phyloP scores from a whole-genome alignment of 1,140 invertebrate species.

The Rhyzopertha dominica region DNA sequence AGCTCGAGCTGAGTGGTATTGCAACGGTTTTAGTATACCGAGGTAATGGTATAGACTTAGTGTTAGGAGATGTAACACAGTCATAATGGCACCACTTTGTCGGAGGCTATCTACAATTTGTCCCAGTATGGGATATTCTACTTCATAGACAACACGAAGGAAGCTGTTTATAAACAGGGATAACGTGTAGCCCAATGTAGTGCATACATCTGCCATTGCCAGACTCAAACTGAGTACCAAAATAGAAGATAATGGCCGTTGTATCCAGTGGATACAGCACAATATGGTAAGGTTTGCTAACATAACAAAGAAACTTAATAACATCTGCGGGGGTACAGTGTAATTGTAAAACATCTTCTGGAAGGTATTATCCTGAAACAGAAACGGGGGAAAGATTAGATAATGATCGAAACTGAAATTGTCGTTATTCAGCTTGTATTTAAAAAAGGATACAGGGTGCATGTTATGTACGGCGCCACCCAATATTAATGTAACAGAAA shows the following conservation, averaged over 20 bases:
- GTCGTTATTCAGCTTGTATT: too few species aligned
- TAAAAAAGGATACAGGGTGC: too few species aligned
- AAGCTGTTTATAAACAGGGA: slow-evolving; percentile 54
- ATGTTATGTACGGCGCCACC: too few species aligned
- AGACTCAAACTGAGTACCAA: slow-evolving; percentile 57
- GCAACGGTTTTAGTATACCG: slow-evolving; percentile 55
- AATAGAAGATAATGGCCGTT: slow-evolving; percentile 53
- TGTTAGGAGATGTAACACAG: slow-evolving; percentile 59
- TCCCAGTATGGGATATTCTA: slow-evolving; percentile 2
- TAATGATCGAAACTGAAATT: too few species aligned
- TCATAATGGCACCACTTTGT: slow-evolving; percentile 54
- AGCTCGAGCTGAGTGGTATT: slow-evolving; percentile 56
- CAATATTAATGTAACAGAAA: too few species aligned
- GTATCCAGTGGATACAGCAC: slow-evolving; percentile 51
- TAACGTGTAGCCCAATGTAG: slow-evolving; percentile 49
- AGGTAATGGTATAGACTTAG: slow-evolving; percentile 66
- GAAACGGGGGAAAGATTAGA: too few species aligned
- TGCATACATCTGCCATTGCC: slow-evolving; percentile 55
- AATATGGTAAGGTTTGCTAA: slow-evolving; percentile 52
- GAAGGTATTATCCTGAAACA: too few species aligned
- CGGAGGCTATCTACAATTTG: background rate
- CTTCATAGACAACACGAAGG: slow-evolving; percentile 34
- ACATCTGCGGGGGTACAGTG: too few species aligned
- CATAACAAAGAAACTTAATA: slow-evolving; percentile 49
- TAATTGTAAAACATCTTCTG: background rate